These are phyloP conservation scores for Perizoma affinitatum DNA, from an alignment of 2,888 invertebrate genomes.

Conservation along the genomic window DNA sequence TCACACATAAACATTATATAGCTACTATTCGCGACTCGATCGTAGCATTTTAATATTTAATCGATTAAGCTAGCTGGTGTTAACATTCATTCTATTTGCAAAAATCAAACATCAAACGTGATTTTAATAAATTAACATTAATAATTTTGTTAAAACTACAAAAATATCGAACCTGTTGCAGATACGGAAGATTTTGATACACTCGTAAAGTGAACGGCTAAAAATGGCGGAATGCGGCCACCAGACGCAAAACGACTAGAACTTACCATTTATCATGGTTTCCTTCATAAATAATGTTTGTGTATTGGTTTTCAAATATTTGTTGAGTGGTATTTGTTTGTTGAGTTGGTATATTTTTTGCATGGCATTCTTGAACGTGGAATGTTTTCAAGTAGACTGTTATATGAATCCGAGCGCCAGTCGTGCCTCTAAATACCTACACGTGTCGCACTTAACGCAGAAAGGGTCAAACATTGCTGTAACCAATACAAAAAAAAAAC, in stretches of 20 bases:
- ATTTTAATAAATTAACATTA: constrained; percentile 43
- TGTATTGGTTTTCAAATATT: constrained; percentile 28
- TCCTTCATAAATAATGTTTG: constrained; percentile 14
- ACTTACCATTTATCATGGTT: constrained; percentile 12
- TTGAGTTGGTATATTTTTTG: constrained; percentile 24
- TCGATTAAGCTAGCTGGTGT: constrained; percentile 48
- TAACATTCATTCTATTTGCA: constrained; percentile 45
- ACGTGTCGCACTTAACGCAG: too few relatives aligned
- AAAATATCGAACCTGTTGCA: constrained; percentile 16
- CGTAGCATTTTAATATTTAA: constrained; percentile 50
- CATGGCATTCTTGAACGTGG: constrained; percentile 16
- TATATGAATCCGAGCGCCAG: background rate
- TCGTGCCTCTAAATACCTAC: constrained; percentile 1
- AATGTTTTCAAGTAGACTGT: background rate
- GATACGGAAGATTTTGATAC: constrained; percentile 7
- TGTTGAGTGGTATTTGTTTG: constrained; percentile 31
- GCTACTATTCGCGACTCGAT: constrained; percentile 4
- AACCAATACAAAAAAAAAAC: constrained; percentile 4
- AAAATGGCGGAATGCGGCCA: constrained; percentile 11
- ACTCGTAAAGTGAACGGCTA: constrained; percentile 5
- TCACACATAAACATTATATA: constrained; percentile 2
- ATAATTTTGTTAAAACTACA: constrained; percentile 24
- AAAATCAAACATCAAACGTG: constrained; percentile 44
- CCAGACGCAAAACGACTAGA: background rate
- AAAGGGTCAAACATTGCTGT: constrained; percentile 10